These are phyloP conservation scores for Drosophila ezoana DNA, from an alignment of 2,888 invertebrate species.

Conservation along the genomic window DNA sequence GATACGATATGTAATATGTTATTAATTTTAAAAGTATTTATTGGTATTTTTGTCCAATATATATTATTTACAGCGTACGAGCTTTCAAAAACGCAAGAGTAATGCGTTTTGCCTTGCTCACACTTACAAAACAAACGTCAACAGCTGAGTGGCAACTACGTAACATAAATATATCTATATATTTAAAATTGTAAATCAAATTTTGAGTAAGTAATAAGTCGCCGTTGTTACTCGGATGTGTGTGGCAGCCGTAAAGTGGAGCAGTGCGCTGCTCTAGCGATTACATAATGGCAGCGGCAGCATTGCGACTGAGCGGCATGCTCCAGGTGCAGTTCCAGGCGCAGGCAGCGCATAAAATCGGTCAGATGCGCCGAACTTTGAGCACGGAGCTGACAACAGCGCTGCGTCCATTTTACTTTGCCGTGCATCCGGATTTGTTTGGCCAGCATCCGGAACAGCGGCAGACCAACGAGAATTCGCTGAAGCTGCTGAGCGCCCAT, in stretches of 20 bases:
- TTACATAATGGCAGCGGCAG: constrained; percentile 64
- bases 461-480: constrained; percentile 95
- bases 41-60: neutral
- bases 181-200: constrained; percentile 32
- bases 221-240: constrained; percentile 39
- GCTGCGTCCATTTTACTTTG: constrained; percentile 96
- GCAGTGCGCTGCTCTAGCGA: constrained; percentile 43
- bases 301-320: constrained; percentile 30
- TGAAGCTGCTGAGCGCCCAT: constrained; percentile 94
- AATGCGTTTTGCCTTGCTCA: neutral
- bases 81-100: neutral
- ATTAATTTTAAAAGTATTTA: neutral
- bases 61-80: neutral
- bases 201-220: constrained; percentile 33
- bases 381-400: constrained; percentile 92
- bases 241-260: constrained; percentile 13
- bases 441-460: constrained; percentile 95
- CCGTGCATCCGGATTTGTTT: constrained; percentile 98
- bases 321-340: constrained; percentile 11
- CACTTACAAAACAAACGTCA: constrained; percentile 2
- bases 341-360: constrained; percentile 3
- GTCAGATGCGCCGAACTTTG: constrained; percentile 27
- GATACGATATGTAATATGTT: no score
- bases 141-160: constrained; percentile 43
- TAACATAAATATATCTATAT: constrained; percentile 15